phyloP scores from a whole-genome alignment of 2,888 invertebrate genomes.

The Apomyelois bistriatella region DNA sequence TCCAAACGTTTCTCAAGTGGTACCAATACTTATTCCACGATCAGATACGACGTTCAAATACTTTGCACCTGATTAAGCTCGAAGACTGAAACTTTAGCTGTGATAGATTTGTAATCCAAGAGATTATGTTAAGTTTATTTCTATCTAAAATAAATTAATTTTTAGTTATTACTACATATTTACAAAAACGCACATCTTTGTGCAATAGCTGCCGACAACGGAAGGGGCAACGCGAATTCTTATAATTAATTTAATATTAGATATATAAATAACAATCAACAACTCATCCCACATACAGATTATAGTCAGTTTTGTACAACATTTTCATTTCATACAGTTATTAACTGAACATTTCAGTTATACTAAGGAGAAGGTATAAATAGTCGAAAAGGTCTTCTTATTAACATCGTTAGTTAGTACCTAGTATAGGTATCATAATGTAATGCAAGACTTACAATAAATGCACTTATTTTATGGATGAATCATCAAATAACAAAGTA shows the following conservation, averaged over 20 bases:
- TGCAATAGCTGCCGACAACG: slow-evolving; percentile 72
- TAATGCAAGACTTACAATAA: neutral
- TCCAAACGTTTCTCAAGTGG: neutral
- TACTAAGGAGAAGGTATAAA: neutral
- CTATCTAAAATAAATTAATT: slow-evolving; percentile 59
- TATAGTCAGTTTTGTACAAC: slow-evolving; percentile 76
- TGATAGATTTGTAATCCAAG: slow-evolving; percentile 11
- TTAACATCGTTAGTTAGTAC: neutral
- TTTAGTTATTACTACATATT: slow-evolving; percentile 67
- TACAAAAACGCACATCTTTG: slow-evolving; percentile 62
- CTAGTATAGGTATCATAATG: too few species aligned
- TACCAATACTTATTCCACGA: neutral
- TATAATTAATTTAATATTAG: slow-evolving; percentile 30
- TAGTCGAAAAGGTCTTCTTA: neutral
- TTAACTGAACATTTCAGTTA: neutral
- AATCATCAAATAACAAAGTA: too few species aligned
- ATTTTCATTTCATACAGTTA: slow-evolving; percentile 35
- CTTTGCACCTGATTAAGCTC: slow-evolving; percentile 11
- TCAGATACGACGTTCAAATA: neutral
- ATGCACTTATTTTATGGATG: neutral
- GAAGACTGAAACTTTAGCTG: slow-evolving; percentile 12
- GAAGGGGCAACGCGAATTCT: slow-evolving; percentile 55
- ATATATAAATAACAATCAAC: slow-evolving; percentile 44
- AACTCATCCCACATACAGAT: slow-evolving; percentile 46
- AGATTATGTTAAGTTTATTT: slow-evolving; percentile 43